A percentile compares a stretch with the other conserved stretches of the same genome.
Conservation (phyloP, 2,888 invertebrate species). For the Chrysolina oricalcia region DNA sequence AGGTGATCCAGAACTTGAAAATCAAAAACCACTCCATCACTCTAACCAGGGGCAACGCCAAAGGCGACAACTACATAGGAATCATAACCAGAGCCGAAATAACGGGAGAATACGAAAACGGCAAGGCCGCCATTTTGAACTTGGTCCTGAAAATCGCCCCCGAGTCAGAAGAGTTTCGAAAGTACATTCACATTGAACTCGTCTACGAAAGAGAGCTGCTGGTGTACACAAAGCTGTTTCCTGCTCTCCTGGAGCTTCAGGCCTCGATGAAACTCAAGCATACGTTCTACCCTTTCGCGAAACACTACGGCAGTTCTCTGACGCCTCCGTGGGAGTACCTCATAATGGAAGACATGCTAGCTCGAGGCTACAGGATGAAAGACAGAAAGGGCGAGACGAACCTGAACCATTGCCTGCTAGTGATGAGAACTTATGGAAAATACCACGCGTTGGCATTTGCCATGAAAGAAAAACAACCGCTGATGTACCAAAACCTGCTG, state of each 20-base stretch:
- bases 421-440: conserved; percentile 35
- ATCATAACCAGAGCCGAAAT: conserved; percentile 53
- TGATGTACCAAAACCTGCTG: conserved; percentile 25
- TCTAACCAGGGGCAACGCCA: conserved; percentile 53
- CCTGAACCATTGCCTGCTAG: conserved; percentile 33
- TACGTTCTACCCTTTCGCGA: conserved; percentile 30
- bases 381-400: conserved; percentile 34
- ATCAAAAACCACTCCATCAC: conserved; percentile 39
- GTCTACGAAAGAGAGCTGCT: conserved; percentile 35
- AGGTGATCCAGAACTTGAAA: conserved; percentile 20
- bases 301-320: conserved; percentile 26
- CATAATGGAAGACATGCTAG: conserved; percentile 40
- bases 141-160: conserved; percentile 43
- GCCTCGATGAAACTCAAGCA: conserved; percentile 19
- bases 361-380: conserved; percentile 35
- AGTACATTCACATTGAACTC: conserved; percentile 40
- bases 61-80: conserved; percentile 63
- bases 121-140: conserved; percentile 37
- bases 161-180: conserved; percentile 37
- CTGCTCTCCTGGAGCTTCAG: conserved; percentile 32
- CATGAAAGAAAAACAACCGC: conserved; percentile 32
- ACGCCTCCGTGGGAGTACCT: conserved; percentile 37
- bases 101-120: conserved; percentile 37
- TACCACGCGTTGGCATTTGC: conserved; percentile 35
- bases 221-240: conserved; percentile 37